Evolutionary conservation across 2,888 invertebrate species (phyloP), one percentile per base, ranked within the genome.

Genomic region (Erebia ligea): DNA sequence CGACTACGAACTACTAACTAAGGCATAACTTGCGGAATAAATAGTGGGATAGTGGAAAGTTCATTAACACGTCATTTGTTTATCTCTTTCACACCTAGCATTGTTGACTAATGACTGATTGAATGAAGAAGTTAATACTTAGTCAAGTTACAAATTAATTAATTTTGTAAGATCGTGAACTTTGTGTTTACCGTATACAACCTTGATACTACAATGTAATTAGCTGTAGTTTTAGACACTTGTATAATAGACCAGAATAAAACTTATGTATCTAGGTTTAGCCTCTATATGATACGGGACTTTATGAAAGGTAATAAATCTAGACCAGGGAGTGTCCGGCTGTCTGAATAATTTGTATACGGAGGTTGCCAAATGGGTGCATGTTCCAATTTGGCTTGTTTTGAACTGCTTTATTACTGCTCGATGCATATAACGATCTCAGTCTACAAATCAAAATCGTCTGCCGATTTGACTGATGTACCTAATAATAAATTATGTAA

Each of bases 231-330:
- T 59, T 42, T 40, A 8, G 4, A 42, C 40, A 17, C 11, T 11
- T 10, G 0, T 11, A 59, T 3, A 17, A 40, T 17, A 17, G 10
- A 40, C n/a, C 11, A 17, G 0, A 42, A 10, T 40, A 40, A 40
- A 17, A 40, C 25, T 0, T 58, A 17, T 40, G 34, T 17, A 54
- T 2, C 19, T 19, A 54, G 10, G 34, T 6, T 34, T 34, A 34
- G 11, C 54, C 11, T 19, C 17, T 54, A 54, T 54, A n/a, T 50
- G 57, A 25, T 57, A 21, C 15, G 57, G 57, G 19, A 61, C 45
- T 59, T 69, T 67, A 68, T 54, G 68, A 63, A 71, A 48, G 58
- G 15, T 5, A 48, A 71, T 73, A 68, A 73, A 73, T 73, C 73
- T 68, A 63, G 40, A 34, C 68, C 58, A 63, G 71, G 56, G 71